Conservation (phyloP, 2,113 vertebrate genomes). For the Pedetes capensis region DNA sequence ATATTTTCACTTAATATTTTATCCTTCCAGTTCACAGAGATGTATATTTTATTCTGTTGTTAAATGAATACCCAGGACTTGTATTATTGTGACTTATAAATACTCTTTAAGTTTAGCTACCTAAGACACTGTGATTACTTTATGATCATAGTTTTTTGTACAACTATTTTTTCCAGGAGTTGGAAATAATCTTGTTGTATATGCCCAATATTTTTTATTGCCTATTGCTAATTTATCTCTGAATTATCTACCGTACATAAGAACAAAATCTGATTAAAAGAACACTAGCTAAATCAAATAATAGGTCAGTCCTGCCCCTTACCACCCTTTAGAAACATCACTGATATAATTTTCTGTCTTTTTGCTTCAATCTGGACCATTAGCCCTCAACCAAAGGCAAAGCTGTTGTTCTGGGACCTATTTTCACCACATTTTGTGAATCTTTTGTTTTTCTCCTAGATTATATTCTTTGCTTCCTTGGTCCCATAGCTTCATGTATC, state of each 20-base stretch:
- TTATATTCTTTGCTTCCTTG: not conserved
- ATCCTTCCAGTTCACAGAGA: not conserved
- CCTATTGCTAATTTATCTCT: not conserved
- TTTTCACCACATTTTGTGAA: not conserved
- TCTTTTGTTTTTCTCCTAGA: not conserved
- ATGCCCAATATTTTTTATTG: not conserved
- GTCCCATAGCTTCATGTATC: not conserved
- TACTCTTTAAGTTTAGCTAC: not conserved
- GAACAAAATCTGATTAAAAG: not conserved
- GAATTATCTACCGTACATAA: not conserved
- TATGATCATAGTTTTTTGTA: not conserved
- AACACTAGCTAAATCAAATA: not conserved
- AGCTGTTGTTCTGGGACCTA: not conserved
- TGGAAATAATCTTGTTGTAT: not conserved
- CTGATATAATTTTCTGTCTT: not conserved
- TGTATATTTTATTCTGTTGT: not conserved
- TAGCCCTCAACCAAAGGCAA: too few relatives aligned
- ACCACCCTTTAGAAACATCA: not conserved
- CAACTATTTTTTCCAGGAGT: not conserved
- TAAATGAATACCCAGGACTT: not conserved
- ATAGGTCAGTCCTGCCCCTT: not conserved
- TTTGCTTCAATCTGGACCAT: fast-evolving
- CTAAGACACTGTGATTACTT: not conserved
- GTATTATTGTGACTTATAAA: not conserved
- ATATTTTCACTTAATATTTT: not conserved